Evolutionary conservation across 1,140 invertebrate species (phyloP).

Genomic region (Nasonia vitripennis): DNA sequence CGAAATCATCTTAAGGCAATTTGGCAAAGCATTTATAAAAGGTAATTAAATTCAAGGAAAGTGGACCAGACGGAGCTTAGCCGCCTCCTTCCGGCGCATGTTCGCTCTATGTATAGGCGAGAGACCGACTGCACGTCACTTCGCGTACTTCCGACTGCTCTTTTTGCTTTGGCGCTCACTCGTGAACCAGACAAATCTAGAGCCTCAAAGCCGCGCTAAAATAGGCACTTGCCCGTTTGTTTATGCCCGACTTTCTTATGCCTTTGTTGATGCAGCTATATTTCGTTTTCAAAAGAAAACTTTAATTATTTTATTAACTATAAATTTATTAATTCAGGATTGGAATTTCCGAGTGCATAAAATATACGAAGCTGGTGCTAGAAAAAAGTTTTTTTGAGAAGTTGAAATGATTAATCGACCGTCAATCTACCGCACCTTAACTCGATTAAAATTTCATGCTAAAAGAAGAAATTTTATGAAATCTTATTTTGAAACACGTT

Average conservation of each 20-base stretch:
- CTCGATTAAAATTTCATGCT: no score
- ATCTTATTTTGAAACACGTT: no score
- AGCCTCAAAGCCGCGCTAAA: background rate
- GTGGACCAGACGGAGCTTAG: background rate
- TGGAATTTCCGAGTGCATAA: no score
- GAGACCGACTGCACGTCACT: background rate
- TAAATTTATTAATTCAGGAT: no score
- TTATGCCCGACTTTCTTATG: background rate
- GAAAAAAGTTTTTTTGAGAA: no score
- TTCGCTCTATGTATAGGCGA: conserved; percentile 3
- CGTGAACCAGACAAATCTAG: conserved; percentile 11
- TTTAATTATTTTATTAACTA: no score
- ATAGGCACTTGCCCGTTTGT: background rate
- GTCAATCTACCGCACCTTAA: no score
- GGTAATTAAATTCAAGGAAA: background rate
- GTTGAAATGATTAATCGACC: no score
- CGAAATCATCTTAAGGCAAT: background rate
- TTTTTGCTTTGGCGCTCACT: background rate
- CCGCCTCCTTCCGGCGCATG: background rate
- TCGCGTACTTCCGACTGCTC: background rate
- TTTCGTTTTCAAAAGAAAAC: background rate
- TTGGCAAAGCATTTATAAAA: conserved; percentile 4
- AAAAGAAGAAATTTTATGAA: no score
- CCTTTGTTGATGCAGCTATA: background rate
- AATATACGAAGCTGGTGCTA: no score